Evolutionary conservation across 2,888 invertebrate species (phyloP), one percentile per base, ranked within the genome.

Genomic region (Caenorhabditis wallacei): DNA sequence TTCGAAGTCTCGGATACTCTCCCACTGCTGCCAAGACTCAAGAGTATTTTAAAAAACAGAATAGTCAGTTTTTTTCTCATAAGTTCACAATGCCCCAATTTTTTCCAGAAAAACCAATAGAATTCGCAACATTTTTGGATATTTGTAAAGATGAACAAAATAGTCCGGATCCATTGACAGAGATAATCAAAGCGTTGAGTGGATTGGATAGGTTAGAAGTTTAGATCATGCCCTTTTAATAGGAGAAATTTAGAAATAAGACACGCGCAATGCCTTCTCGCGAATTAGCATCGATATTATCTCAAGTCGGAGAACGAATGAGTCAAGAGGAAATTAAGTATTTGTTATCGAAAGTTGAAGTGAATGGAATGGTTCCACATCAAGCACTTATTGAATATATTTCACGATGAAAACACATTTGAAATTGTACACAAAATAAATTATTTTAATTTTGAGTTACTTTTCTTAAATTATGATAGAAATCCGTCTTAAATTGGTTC

Each of bases 301-400:
- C 80, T 0, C 82, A 82, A 30, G 70, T 85, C 43, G 87, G 87
- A 8, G 87, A 87, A 40, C 43, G 85, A 69, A 79, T 87, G 74
- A 81, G 80, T 48, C 61, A 70, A 16, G 81, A 85, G 37, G 86
- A 87, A 48, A 87, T 87, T 22, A 82, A 87, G n/a, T 80, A 69
- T 48, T 22, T 83, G 51, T 18, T 83, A 2, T 70, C 74, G n/a
- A 71, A 75, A 61, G 82, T 87, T 13, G 83, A 85, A 40, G 84
- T 85, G 18, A 84, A 84, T 51, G 84, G 84, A 57, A 83, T 87
- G 48, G 84, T 87, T 4, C 85, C 87, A 10, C 87, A 87, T 78
- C 87, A 87, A 48, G 85, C 84, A 61, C 72, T 87, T 10, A 84
- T 87, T 51, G 82, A 87, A 46, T 84, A 81, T 59, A 84, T 87